These are phyloP conservation scores for Ceratina australensis DNA, from an alignment of 1,140 invertebrate genomes.

Conservation along the genomic window DNA sequence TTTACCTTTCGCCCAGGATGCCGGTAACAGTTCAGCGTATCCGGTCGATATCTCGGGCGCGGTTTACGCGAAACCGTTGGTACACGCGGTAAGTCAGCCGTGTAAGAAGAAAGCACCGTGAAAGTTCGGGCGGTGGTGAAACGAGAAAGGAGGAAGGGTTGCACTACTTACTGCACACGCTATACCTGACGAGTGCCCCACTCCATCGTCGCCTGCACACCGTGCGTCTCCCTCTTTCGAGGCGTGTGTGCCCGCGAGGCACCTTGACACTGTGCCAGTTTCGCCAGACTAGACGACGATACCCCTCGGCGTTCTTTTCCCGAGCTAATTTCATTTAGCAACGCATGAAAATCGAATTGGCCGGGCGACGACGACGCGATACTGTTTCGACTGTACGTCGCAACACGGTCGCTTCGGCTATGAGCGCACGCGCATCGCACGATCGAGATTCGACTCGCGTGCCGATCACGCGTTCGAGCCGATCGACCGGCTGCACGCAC, in stretches of 20 bases:
- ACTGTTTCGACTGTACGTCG: conserved; percentile 18
- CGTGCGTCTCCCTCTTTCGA: conserved; percentile 16
- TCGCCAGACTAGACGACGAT: conserved; percentile 58
- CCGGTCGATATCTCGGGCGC: conserved; percentile 20
- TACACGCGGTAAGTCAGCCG: conserved; percentile 38
- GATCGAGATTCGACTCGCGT: conserved; percentile 62
- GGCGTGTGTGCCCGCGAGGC: conserved; percentile 30
- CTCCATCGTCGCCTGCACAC: not conserved
- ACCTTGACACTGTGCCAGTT: conserved; percentile 76
- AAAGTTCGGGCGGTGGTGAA: conserved; percentile 64
- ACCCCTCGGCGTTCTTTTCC: conserved; percentile 31
- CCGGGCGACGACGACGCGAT: conserved; percentile 3
- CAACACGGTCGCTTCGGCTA: conserved; percentile 18
- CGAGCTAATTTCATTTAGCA: too few species aligned
- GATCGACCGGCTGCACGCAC: conserved; percentile 49
- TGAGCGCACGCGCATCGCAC: conserved; percentile 45
- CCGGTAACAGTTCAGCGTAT: not conserved
- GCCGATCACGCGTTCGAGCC: conserved; percentile 56
- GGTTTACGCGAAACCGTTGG: conserved; percentile 46
- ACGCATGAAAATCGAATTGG: too few species aligned
- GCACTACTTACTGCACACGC: not conserved
- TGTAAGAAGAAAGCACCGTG: conserved; percentile 70
- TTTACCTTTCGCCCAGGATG: conserved; percentile 67
- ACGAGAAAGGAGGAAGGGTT: conserved; percentile 41
- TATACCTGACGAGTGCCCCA: conserved; percentile 1